Evolutionary conservation across 2,888 invertebrate species (phyloP).

Genomic region (Callimorpha dominula): DNA sequence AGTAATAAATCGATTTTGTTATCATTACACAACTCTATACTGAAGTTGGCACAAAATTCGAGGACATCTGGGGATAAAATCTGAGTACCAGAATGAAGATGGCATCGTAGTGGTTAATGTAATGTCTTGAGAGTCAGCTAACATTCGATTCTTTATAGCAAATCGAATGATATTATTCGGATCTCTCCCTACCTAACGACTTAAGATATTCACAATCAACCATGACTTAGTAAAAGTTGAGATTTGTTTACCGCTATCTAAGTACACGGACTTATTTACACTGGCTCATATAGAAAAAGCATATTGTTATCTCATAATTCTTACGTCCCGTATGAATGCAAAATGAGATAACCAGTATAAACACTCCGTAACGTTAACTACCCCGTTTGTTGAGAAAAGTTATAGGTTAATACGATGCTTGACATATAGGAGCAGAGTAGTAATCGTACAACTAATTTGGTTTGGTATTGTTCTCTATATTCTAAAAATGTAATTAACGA

Average conservation of each 20-base stretch:
- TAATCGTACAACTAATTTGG: too few relatives aligned
- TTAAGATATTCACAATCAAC: not conserved
- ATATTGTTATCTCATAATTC: not conserved
- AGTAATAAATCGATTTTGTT: slow-evolving; percentile 5
- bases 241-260: not conserved
- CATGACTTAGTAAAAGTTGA: too few relatives aligned
- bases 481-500: too few relatives aligned
- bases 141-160: not conserved
- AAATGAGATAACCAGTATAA: not conserved
- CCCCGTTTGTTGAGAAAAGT: not conserved
- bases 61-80: slow-evolving; percentile 1
- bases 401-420: too few relatives aligned
- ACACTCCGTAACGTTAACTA: not conserved
- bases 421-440: too few relatives aligned
- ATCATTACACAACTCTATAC: too few relatives aligned
- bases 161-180: not conserved
- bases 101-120: not conserved
- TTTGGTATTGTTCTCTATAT: too few relatives aligned
- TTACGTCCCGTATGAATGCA: not conserved
- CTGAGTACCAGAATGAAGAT: not conserved
- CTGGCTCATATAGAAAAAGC: not conserved
- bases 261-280: not conserved
- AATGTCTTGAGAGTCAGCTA: not conserved
- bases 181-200: not conserved
- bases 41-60: not conserved